phyloP scores from a whole-genome alignment of 2,888 invertebrate genomes.

The Hydroisotoma schaefferi region DNA sequence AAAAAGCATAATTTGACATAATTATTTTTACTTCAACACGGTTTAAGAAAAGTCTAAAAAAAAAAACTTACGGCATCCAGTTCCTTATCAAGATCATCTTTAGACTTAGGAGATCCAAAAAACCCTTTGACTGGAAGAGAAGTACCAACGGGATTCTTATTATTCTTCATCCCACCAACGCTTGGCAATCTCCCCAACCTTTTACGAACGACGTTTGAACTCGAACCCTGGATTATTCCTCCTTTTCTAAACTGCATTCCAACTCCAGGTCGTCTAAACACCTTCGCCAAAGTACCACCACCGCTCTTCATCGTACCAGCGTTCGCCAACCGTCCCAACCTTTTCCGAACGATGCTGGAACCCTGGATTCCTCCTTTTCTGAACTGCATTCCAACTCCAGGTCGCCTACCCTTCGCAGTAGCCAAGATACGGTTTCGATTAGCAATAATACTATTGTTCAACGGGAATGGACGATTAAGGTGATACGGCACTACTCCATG shows the following conservation, averaged over 20 bases:
- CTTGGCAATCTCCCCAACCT: background rate
- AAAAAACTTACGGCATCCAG: conserved; percentile 32
- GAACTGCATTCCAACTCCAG: conserved; percentile 9
- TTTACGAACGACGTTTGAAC: background rate
- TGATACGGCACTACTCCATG: no score
- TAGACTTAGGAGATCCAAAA: conserved; percentile 19
- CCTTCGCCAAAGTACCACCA: background rate
- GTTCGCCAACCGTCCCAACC: background rate
- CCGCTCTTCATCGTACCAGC: background rate
- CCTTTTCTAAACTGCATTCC: background rate
- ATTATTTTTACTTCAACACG: background rate
- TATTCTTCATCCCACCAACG: no score
- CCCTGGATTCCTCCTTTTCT: background rate
- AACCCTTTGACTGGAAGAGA: no score
- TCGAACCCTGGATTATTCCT: background rate
- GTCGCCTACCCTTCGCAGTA: no score
- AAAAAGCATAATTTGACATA: conserved; percentile 9
- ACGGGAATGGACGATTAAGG: no score
- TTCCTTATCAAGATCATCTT: conserved; percentile 37
- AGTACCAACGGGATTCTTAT: no score
- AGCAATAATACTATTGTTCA: no score
- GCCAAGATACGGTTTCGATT: no score
- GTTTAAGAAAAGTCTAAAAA: background rate
- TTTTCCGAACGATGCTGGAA: background rate
- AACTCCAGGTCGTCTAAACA: background rate